Conservation (phyloP, 1,140 invertebrate genomes). For the Archivesica marissinica region DNA sequence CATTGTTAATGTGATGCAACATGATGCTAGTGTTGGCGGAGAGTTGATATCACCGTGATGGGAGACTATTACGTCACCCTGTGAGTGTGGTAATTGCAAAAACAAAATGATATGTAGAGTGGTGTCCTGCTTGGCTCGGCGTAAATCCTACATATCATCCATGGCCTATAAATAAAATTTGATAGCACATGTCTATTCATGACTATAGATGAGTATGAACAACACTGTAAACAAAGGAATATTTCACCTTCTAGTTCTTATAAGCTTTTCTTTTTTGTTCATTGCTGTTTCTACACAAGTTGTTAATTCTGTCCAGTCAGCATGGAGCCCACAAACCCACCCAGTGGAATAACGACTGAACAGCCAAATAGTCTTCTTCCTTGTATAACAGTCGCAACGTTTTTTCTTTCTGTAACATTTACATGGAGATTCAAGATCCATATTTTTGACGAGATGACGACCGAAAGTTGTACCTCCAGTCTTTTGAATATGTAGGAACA, state of each 20-base stretch:
- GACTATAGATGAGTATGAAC: no score
- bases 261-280: slow-evolving; percentile 81
- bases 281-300: slow-evolving; percentile 86
- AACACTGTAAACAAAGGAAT: no score
- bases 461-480: slow-evolving; percentile 96
- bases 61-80: no score
- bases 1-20: no score
- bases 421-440: slow-evolving; percentile 88
- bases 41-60: no score
- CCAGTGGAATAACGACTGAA: slow-evolving; percentile 99
- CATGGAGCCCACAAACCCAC: slow-evolving; percentile 99
- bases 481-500: slow-evolving; percentile 99
- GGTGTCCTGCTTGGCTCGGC: no score
- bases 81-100: no score
- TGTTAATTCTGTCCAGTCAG: slow-evolving; percentile 98
- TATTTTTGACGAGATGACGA: slow-evolving; percentile 95
- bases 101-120: no score
- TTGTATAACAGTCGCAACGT: slow-evolving; percentile 79
- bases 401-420: slow-evolving; percentile 73
- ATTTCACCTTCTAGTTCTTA: slow-evolving; percentile 76
- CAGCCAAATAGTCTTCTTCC: slow-evolving; percentile 89
- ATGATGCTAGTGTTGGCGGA: no score
- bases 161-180: no score
- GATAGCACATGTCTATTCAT: no score
- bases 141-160: no score